Base-by-base conservation (phyloP, 1,140 invertebrate species). In the Drosophila guanche region DNA sequence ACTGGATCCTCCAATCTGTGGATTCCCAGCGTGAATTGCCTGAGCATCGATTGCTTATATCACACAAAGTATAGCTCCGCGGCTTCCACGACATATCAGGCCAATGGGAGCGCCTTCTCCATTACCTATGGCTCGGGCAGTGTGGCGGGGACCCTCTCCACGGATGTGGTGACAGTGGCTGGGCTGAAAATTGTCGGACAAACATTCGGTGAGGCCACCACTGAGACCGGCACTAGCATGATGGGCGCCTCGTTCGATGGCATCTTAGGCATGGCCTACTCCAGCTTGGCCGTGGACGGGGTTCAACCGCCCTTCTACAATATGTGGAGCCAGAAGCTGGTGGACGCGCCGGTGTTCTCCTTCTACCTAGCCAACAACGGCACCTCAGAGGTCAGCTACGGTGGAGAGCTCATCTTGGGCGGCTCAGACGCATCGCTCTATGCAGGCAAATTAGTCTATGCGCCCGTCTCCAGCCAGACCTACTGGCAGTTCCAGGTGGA, bases 401-500 rank as follows among this genome's bases (percentile, higher is more conserved):
- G 98, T 74, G 98, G 98, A 57, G 98, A 99, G 93, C 93, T 99
- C 53, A 96, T 99, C 76, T 94, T 99, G 58, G 98, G 98, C 65
- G 98, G 98, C 12, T 97, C 96, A 22, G 98, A 99, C 93, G 95
- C 97, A 0, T 92, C 94, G 43, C 95, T 98, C 88, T 99, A 98
- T 92, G 92, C 6, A 0, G 98, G 97, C 16, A 93, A 96, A 62
- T 96, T 99, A 88, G 97, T 96, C 12, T 99, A 98, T 92, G 93
- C 97, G 42, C 94, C 95, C 43, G 96, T 99, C 0, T 94, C 95
- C 70, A 93, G 94, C 53, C 93, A 97, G 93, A 96, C 95, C 29
- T 99, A 99, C 92, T 99, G 99, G 99, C 97, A 99, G 93, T 99
- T 99, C 92, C 94, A 93, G 79, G 96, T 99, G 95, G 97, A 98